Conservation (phyloP, 2,888 invertebrate species). For the Himalopsyche japonica region DNA sequence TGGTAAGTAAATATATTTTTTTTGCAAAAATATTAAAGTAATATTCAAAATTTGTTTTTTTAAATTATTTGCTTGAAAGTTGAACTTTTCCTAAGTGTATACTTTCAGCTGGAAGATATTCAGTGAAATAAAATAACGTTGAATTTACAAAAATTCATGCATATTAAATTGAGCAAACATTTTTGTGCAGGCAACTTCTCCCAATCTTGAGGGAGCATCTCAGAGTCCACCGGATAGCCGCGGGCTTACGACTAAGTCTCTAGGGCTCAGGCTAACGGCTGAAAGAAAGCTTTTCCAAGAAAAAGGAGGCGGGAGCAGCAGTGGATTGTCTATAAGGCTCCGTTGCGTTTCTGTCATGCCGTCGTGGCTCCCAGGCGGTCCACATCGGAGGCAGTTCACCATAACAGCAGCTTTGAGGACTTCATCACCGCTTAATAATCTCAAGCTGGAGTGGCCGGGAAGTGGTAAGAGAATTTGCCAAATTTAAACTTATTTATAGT, state of each 20-base stretch:
- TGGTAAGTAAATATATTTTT: too few species aligned
- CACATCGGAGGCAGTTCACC: constrained; percentile 30
- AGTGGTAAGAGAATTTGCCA: constrained; percentile 24
- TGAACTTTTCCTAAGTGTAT: too few species aligned
- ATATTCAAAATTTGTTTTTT: too few species aligned
- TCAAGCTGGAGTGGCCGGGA: constrained; percentile 29
- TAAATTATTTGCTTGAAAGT: too few species aligned
- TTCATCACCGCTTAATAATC: constrained; percentile 15
- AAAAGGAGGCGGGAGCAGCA: not conserved
- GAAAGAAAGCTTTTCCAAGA: constrained; percentile 26
- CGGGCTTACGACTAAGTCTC: constrained; percentile 31
- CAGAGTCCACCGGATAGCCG: constrained; percentile 15
- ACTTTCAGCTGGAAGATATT: not conserved
- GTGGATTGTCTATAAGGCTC: not conserved
- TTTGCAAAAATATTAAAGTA: too few species aligned
- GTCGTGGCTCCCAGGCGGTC: constrained; percentile 33
- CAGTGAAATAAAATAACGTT: not conserved
- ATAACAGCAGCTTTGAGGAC: constrained; percentile 28
- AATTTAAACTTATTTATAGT: not conserved
- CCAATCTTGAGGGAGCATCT: constrained; percentile 22
- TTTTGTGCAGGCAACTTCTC: constrained; percentile 23
- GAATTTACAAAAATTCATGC: not conserved
- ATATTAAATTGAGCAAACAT: not conserved
- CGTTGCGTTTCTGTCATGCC: constrained; percentile 34
- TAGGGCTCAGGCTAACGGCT: constrained; percentile 28